A percentile compares a stretch with the other conserved stretches of the same genome.
These are phyloP conservation scores for Nothocercus julius DNA, from an alignment of 2,113 vertebrate species.

Conservation along the genomic window DNA sequence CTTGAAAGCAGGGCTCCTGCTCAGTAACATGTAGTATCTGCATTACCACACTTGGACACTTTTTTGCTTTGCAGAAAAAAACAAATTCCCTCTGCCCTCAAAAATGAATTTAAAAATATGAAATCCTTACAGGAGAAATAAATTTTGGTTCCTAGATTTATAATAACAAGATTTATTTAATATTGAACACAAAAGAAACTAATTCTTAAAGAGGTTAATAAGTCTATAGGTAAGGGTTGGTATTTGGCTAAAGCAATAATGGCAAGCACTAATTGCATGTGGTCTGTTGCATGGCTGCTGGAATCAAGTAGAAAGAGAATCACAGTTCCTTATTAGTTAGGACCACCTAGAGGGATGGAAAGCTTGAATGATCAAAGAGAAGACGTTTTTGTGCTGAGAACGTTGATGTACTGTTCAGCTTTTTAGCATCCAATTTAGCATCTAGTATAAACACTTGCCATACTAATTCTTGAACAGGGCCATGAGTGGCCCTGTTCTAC, in stretches of 20 bases:
- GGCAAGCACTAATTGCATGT: constrained; percentile 34
- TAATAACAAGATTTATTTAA: constrained; percentile 6
- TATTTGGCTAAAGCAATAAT: constrained; percentile 31
- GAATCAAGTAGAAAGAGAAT: constrained; percentile 57
- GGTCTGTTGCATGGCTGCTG: constrained; percentile 43
- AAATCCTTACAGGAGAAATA: not conserved
- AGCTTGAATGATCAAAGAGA: constrained; percentile 74
- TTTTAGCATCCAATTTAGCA: constrained; percentile 46
- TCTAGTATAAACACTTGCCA: constrained; percentile 14
- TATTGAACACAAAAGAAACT: constrained; percentile 23
- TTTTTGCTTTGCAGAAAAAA: not conserved
- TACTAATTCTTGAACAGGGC: constrained; percentile 9
- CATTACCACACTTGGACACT: not conserved
- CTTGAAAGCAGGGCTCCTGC: not conserved
- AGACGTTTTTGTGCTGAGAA: constrained; percentile 53
- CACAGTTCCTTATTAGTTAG: constrained; percentile 71
- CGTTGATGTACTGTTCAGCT: constrained; percentile 59
- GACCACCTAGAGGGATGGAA: constrained; percentile 73
- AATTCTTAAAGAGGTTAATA: not conserved
- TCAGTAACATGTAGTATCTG: rapidly evolving
- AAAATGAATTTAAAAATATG: not conserved
- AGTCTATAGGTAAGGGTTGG: not conserved
- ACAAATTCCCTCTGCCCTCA: not conserved
- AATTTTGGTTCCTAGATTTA: not conserved
- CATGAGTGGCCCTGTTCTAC: not conserved